These are phyloP conservation scores for Drosophila sechellia DNA, from an alignment of 1,140 invertebrate genomes.

Conservation along the genomic window DNA sequence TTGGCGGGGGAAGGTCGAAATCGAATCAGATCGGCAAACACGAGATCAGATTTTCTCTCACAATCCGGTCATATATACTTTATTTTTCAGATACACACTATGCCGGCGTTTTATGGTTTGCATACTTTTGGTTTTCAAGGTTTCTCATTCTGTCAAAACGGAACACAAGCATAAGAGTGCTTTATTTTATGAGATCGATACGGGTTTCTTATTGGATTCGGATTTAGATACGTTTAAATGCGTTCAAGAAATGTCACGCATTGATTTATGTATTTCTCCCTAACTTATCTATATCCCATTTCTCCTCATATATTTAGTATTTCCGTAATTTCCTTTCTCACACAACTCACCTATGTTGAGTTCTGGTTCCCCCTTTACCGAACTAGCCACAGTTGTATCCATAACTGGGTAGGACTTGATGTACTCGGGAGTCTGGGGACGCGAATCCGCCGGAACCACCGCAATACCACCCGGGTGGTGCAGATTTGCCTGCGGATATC, in stretches of 20 bases:
- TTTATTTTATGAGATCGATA: slow-evolving; percentile 15
- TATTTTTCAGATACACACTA: neutral
- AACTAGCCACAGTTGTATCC: slow-evolving; percentile 86
- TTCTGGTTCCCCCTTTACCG: slow-evolving; percentile 86
- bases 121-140: slow-evolving; percentile 26
- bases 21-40: slow-evolving; percentile 24
- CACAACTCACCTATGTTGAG: slow-evolving; percentile 86
- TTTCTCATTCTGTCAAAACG: slow-evolving; percentile 16
- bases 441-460: slow-evolving; percentile 73
- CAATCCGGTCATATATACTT: slow-evolving; percentile 1
- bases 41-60: slow-evolving; percentile 1
- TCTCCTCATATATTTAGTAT: too few relatives aligned
- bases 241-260: neutral
- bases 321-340: neutral
- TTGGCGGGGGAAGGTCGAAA: slow-evolving; percentile 31
- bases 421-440: slow-evolving; percentile 82
- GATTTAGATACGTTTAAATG: neutral
- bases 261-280: too few relatives aligned
- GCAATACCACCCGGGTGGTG: slow-evolving; percentile 50
- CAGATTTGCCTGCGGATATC: slow-evolving; percentile 15
- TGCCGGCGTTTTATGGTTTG: slow-evolving; percentile 17
- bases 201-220: slow-evolving; percentile 10
- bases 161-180: slow-evolving; percentile 25
- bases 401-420: slow-evolving; percentile 85
- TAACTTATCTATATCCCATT: too few relatives aligned